These are phyloP conservation scores for Hemibagrus wyckioides DNA, from an alignment of 2,113 vertebrate genomes.

Conservation along the genomic window DNA sequence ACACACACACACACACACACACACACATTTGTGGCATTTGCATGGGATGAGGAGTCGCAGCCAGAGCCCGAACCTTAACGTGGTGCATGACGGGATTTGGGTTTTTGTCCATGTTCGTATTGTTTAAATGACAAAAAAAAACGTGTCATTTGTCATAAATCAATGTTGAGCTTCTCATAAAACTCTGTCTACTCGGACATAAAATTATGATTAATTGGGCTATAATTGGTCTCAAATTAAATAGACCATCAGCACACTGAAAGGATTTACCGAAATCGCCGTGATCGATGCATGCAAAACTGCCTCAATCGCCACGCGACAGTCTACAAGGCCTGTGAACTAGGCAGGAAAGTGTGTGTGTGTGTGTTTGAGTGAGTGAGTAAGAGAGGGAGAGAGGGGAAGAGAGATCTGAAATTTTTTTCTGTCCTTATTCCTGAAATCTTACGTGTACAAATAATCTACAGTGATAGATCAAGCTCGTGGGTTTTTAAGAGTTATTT, in stretches of 20 bases:
- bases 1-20: neutral
- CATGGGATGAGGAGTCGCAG: neutral
- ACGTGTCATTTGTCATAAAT: neutral
- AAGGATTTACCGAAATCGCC: neutral
- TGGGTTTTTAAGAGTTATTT: neutral
- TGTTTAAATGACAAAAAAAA: neutral
- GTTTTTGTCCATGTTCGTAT: neutral
- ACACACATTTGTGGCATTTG: neutral
- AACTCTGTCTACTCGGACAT: neutral
- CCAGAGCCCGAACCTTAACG: neutral
- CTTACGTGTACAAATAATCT: constrained; percentile 53
- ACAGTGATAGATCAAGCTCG: neutral
- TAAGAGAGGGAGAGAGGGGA: neutral
- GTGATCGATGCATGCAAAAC: constrained; percentile 15
- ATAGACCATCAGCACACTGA: constrained; percentile 11
- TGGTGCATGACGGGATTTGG: neutral
- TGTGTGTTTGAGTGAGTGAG: constrained; percentile 50
- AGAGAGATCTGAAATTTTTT: constrained; percentile 63
- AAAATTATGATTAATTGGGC: constrained; percentile 8
- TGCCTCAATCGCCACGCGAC: constrained; percentile 3
- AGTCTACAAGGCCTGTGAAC: constrained; percentile 26
- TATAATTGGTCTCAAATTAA: constrained; percentile 21
- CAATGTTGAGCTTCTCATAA: neutral
- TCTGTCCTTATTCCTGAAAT: constrained; percentile 61
- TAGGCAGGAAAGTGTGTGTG: constrained; percentile 52